A percentile compares a stretch with the other conserved stretches of the same genome.
phyloP scores from a whole-genome alignment of 2,888 invertebrate species.

The Rhagium mordax region DNA sequence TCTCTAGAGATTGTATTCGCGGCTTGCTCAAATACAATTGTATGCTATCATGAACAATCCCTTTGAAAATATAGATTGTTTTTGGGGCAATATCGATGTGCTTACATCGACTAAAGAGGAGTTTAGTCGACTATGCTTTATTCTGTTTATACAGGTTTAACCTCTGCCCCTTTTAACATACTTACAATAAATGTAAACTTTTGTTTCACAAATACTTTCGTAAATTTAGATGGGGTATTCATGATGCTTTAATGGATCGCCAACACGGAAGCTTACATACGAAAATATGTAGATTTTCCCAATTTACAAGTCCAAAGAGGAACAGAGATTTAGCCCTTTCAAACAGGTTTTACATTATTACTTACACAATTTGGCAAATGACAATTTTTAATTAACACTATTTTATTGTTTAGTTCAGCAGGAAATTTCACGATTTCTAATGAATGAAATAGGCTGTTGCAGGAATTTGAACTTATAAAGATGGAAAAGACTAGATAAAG shows the following conservation, averaged over 20 bases:
- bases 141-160: slow-evolving; percentile 6
- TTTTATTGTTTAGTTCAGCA: no score
- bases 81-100: slow-evolving; percentile 12
- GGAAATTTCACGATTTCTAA: no score
- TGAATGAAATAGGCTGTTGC: no score
- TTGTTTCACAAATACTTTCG: neutral
- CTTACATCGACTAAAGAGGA: slow-evolving; percentile 6
- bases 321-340: no score
- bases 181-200: neutral
- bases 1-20: slow-evolving; percentile 43
- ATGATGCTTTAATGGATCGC: neutral
- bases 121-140: slow-evolving; percentile 1
- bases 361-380: no score
- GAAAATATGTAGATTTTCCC: neutral
- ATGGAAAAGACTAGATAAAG: no score
- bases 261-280: neutral
- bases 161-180: neutral
- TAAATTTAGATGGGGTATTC: neutral
- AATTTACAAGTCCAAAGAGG: no score
- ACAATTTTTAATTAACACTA: no score
- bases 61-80: slow-evolving; percentile 31
- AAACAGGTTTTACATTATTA: no score
- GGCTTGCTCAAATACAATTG: slow-evolving; percentile 31
- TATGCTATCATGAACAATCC: slow-evolving; percentile 31
- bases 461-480: no score